Conservation (phyloP, 2,888 invertebrate genomes). For the Eurytoma californica region DNA sequence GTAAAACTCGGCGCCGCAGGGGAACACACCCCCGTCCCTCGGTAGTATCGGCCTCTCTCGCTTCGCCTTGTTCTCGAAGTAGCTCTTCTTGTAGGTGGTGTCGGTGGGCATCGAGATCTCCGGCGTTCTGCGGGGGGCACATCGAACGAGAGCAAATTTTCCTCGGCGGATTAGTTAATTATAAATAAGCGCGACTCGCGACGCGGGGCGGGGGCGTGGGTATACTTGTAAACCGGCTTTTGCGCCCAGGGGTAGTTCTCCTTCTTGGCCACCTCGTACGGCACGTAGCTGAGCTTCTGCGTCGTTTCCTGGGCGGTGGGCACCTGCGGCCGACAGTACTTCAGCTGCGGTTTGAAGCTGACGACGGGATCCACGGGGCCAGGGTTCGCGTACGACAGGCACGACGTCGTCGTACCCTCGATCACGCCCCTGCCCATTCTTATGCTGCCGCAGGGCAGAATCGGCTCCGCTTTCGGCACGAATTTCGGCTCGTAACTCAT, state of each 20-base stretch:
- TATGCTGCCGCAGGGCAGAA: constrained; percentile 69
- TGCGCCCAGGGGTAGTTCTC: constrained; percentile 70
- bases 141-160: too few species aligned
- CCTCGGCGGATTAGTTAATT: too few species aligned
- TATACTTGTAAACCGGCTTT: constrained; percentile 65
- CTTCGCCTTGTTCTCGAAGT: constrained; percentile 58
- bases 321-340: constrained; percentile 66
- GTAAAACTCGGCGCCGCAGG: constrained; percentile 53
- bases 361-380: constrained; percentile 63
- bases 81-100: constrained; percentile 72
- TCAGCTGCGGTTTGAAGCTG: constrained; percentile 68
- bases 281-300: constrained; percentile 71
- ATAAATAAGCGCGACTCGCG: too few species aligned
- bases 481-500: constrained; percentile 67
- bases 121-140: constrained; percentile 61
- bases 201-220: too few species aligned
- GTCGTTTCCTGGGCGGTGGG: constrained; percentile 68
- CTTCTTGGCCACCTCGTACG: constrained; percentile 64
- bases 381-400: constrained; percentile 67
- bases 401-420: constrained; percentile 66
- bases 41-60: constrained; percentile 64
- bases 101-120: constrained; percentile 65
- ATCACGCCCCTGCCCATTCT: constrained; percentile 63
- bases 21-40: constrained; percentile 55
- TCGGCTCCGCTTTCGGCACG: constrained; percentile 62